Conservation (phyloP, 23 tunicate species). For the Trididemnum clinides region DNA sequence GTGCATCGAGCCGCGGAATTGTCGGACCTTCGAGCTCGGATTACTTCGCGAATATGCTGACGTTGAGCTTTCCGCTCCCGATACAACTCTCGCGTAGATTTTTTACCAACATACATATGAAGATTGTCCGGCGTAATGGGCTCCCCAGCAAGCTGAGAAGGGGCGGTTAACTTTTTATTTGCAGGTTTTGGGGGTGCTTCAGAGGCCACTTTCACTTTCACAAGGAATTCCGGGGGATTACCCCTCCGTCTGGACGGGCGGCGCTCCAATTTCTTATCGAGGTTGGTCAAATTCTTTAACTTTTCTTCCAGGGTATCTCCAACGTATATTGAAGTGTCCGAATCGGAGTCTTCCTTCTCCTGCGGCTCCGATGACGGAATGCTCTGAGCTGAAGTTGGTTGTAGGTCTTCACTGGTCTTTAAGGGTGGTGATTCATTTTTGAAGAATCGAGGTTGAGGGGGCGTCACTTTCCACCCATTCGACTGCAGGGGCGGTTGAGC, state of each 20-base stretch:
- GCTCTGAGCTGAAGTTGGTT: not conserved
- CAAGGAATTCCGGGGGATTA: not conserved
- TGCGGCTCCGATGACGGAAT: not conserved
- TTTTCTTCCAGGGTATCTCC: conserved; percentile 82
- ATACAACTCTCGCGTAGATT: conserved; percentile 62
- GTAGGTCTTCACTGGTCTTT: conserved; percentile 7
- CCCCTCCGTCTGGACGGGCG: conserved; percentile 63
- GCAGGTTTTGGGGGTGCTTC: not conserved
- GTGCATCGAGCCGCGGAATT: conserved; percentile 31
- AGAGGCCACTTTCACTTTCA: not conserved
- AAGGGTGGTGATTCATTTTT: too few relatives aligned
- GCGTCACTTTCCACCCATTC: not conserved
- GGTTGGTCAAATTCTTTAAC: conserved; percentile 65
- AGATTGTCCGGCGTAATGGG: conserved; percentile 34
- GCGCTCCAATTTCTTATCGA: conserved; percentile 60
- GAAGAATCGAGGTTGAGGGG: not conserved
- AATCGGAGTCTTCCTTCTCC: conserved; percentile 38
- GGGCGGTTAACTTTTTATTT: not conserved
- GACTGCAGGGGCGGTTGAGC: not conserved
- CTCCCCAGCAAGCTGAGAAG: conserved; percentile 51
- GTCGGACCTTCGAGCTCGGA: conserved; percentile 18
- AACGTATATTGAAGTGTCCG: conserved; percentile 61
- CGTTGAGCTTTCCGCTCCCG: conserved; percentile 62
- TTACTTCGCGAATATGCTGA: conserved; percentile 38
- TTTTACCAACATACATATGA: conserved; percentile 15